Conservation (phyloP, 2,113 vertebrate species). For the Nyctibius bracteatus region DNA sequence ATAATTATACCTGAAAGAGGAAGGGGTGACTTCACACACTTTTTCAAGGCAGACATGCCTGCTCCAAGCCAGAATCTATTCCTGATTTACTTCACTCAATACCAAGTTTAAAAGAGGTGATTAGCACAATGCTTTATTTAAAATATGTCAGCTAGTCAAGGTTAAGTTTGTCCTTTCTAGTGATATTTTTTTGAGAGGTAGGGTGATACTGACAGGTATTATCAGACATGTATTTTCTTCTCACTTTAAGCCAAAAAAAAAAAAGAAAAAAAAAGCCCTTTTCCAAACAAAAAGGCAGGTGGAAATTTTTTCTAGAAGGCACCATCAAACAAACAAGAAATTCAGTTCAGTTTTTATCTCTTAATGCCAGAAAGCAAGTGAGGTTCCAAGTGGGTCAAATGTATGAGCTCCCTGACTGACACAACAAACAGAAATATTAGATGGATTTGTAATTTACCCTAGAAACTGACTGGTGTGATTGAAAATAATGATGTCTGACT, state of each 20-base stretch:
- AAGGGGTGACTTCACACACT: background rate
- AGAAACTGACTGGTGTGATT: constrained; percentile 52
- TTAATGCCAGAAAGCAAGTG: constrained; percentile 30
- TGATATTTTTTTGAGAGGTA: background rate
- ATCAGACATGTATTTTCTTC: background rate
- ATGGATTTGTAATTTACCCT: constrained; percentile 57
- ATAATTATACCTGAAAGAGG: background rate
- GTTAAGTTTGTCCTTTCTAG: background rate
- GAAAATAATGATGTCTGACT: constrained; percentile 32
- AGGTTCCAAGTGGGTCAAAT: constrained; percentile 24
- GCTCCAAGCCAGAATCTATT: background rate
- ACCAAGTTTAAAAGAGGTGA: background rate
- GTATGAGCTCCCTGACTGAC: constrained; percentile 5
- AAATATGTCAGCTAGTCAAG: background rate
- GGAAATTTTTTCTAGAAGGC: constrained; percentile 3
- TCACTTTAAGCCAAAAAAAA: background rate
- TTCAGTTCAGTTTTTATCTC: constrained; percentile 63
- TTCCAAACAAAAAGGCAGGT: constrained; percentile 9
- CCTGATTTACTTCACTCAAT: background rate
- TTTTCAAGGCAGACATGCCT: background rate
- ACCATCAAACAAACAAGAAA: constrained; percentile 39
- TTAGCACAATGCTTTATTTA: background rate
- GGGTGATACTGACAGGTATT: background rate
- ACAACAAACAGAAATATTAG: constrained; percentile 44
- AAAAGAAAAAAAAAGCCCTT: background rate